Conservation (phyloP, 2,797 vertebrate genomes). For the Apodemus agrarius region DNA sequence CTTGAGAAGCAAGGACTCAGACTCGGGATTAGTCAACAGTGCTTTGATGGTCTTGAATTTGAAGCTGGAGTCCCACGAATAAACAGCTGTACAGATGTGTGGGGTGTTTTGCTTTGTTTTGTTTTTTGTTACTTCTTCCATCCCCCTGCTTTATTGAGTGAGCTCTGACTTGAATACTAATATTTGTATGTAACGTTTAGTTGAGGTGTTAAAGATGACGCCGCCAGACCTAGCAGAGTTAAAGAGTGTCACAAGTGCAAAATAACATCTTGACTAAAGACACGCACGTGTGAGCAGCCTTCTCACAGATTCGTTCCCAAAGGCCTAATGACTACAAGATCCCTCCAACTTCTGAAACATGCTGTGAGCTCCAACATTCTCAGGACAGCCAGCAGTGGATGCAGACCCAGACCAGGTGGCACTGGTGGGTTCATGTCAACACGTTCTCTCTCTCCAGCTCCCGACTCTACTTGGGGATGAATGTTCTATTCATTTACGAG, state of each 20-base stretch:
- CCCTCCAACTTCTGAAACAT: background rate
- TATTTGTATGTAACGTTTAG: background rate
- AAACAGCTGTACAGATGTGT: constrained; percentile 8
- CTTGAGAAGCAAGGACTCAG: constrained; percentile 5
- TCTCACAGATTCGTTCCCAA: background rate
- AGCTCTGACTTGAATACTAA: constrained; percentile 43
- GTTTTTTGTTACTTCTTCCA: background rate
- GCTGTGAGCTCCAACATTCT: background rate
- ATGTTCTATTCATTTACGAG: background rate
- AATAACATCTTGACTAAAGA: constrained; percentile 29
- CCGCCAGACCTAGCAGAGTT: constrained; percentile 24
- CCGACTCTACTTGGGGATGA: background rate
- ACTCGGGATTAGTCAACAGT: background rate
- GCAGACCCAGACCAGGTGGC: background rate
- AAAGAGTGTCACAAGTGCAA: constrained; percentile 19
- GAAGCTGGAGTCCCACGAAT: background rate
- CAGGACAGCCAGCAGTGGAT: background rate
- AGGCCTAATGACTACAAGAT: constrained; percentile 45
- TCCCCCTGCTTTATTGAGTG: background rate
- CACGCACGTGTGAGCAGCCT: background rate
- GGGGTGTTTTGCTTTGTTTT: background rate
- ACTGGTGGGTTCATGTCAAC: background rate
- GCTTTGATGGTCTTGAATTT: background rate
- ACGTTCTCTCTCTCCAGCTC: background rate
- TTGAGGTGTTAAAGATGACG: constrained; percentile 13